Conservation (phyloP, 2,113 vertebrate genomes). For the Phalacrocorax brasilianus region DNA sequence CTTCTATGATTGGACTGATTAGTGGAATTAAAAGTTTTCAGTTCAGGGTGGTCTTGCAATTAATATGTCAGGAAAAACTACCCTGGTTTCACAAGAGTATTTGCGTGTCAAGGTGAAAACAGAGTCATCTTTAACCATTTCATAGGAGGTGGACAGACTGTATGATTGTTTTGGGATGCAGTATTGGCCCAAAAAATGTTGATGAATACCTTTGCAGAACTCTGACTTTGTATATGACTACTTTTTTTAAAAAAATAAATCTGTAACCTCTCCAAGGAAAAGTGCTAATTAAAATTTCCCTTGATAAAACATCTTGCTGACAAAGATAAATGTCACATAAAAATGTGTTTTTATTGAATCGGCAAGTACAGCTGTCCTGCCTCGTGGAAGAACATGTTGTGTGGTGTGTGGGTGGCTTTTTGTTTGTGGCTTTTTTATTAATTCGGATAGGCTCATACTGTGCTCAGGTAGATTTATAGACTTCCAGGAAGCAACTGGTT, state of each 20-base stretch:
- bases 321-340: neutral
- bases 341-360: neutral
- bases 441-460: neutral
- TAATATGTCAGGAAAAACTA: neutral
- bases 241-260: neutral
- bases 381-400: neutral
- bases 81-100: neutral
- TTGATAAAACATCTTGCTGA: neutral
- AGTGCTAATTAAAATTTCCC: neutral
- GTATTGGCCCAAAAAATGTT: neutral
- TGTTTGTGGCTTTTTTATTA: neutral
- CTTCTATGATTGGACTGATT: neutral
- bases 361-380: neutral
- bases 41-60: neutral
- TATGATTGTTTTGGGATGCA: neutral
- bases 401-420: neutral
- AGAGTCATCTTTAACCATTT: neutral
- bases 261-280: neutral
- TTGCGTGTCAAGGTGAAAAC: neutral
- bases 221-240: neutral
- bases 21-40: neutral
- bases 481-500: neutral
- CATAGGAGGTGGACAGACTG: neutral
- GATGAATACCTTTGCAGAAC: neutral
- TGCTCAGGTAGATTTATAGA: neutral